Evolutionary conservation across 2,888 invertebrate species (phyloP).

Genomic region (Leptinotarsa rubiginosa): DNA sequence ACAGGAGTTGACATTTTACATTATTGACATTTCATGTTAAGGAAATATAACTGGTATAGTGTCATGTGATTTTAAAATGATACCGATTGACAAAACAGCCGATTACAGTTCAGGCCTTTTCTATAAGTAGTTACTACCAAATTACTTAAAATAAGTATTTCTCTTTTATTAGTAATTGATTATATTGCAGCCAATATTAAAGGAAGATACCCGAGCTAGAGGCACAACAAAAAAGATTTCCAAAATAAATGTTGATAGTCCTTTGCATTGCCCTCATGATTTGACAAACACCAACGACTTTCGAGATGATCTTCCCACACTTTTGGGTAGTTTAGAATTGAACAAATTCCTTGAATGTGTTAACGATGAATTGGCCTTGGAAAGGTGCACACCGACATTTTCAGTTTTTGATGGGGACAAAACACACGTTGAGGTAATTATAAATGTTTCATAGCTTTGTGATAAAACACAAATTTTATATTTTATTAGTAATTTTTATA

Average conservation of each 20-base stretch:
- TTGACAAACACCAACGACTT: slow-evolving; percentile 69
- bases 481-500: no score
- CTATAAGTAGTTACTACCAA: no score
- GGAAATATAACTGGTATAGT: no score
- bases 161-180: slow-evolving; percentile 29
- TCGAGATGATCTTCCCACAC: slow-evolving; percentile 71
- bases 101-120: no score
- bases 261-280: slow-evolving; percentile 74
- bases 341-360: slow-evolving; percentile 25
- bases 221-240: slow-evolving; percentile 59
- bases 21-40: no score
- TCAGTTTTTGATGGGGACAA: slow-evolving; percentile 56
- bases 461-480: background rate
- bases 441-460: background rate
- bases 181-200: slow-evolving; percentile 66
- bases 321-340: slow-evolving; percentile 58
- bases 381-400: slow-evolving; percentile 50
- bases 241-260: slow-evolving; percentile 68
- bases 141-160: background rate
- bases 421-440: background rate
- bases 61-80: no score
- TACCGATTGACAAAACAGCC: no score
- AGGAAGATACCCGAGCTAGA: slow-evolving; percentile 63
- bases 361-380: slow-evolving; percentile 41
- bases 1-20: no score